Evolutionary conservation across 30 jellyfish, hydroid and myxozoan genomes (phyloP), one percentile per base, ranked within the genome.

Genomic region (Turritopsis dohrnii): DNA sequence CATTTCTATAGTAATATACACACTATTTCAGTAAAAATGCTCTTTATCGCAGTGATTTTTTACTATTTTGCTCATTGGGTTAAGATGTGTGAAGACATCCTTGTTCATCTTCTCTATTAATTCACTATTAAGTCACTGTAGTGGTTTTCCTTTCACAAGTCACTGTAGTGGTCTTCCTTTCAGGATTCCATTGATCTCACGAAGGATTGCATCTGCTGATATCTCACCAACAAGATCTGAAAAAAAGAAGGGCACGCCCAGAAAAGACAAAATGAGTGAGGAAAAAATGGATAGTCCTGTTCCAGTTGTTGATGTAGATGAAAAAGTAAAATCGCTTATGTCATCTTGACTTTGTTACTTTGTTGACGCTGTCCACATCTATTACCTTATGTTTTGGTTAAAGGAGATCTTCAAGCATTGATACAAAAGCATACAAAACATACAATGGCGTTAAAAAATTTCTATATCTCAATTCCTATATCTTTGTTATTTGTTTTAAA

Each of bases 111-210:
- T n/a, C n/a, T n/a, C n/a, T n/a, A n/a, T n/a, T n/a, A n/a, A n/a
- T n/a, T n/a, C n/a, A n/a, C n/a, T n/a, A n/a, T n/a, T n/a, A n/a
- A n/a, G n/a, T n/a, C n/a, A n/a, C n/a, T n/a, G n/a, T n/a, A n/a
- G n/a, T n/a, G n/a, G n/a, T n/a, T n/a, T n/a, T n/a, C n/a, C n/a
- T n/a, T n/a, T n/a, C n/a, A n/a, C n/a, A n/a, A n/a, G n/a, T n/a
- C n/a, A n/a, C n/a, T n/a, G n/a, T n/a, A n/a, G n/a, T n/a, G n/a
- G 26, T 60, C 21, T 9, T 65, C 54, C n/a, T n/a, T n/a, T 72
- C 53, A 90, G 97, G 52, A 90, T 90, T 23, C 95, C 97, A 0
- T 66, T 90, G 17, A 94, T 90, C 24, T 94, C 97, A 75, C 72
- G 94, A 79, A 74, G 94, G 28, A 90, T 94, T 24, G 84, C 84